Percentiles rank a stretch among this genome's conserved stretches.
These are phyloP conservation scores for Tychaedon coryphoeus DNA, from an alignment of 2,113 vertebrate genomes.

Conservation along the genomic window DNA sequence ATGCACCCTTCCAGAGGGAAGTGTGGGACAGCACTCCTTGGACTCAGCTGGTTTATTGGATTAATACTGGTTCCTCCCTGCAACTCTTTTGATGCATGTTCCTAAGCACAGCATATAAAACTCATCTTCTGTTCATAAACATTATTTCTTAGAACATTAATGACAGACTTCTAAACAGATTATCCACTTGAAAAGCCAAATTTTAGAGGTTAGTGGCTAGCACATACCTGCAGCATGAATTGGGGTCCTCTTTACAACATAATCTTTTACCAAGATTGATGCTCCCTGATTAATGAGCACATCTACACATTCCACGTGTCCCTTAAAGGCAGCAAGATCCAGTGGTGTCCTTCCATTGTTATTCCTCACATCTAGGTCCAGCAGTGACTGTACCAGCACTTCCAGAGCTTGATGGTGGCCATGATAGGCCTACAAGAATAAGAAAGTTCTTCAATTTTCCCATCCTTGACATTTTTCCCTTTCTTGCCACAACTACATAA, in stretches of 20 bases:
- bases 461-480: neutral
- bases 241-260: slow-evolving; percentile 91
- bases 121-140: neutral
- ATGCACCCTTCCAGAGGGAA: neutral
- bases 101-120: neutral
- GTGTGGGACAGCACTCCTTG: neutral
- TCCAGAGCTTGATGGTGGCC: slow-evolving; percentile 96
- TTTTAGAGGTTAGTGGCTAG: neutral
- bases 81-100: neutral
- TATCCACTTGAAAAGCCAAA: neutral
- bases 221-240: slow-evolving; percentile 92
- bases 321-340: slow-evolving; percentile 94
- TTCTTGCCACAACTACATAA: neutral
- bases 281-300: slow-evolving; percentile 98
- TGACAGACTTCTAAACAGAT: neutral
- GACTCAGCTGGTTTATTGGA: neutral
- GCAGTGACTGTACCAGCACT: slow-evolving; percentile 93
- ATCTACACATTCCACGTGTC: slow-evolving; percentile 95
- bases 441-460: neutral
- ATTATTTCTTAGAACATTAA: neutral
- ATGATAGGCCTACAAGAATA: slow-evolving; percentile 87
- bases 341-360: slow-evolving; percentile 91
- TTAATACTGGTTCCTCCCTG: neutral
- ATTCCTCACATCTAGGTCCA: slow-evolving; percentile 96
- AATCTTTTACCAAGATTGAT: slow-evolving; percentile 95